These are phyloP conservation scores for Nyctereutes procyonoides DNA, from an alignment of 2,113 vertebrate species.

Conservation along the genomic window DNA sequence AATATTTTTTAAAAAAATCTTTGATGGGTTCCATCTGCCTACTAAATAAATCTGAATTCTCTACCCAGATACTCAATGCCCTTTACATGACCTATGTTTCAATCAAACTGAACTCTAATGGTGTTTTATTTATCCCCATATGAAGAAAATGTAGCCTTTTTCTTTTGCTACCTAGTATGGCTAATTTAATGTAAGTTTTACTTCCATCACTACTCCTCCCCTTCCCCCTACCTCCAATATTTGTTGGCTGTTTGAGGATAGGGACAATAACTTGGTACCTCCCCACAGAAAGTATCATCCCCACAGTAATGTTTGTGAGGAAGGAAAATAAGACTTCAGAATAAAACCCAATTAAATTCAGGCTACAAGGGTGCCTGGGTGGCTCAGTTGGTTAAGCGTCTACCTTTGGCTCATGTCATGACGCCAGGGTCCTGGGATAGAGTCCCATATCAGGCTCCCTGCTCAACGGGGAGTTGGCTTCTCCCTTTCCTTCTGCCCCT, in stretches of 20 bases:
- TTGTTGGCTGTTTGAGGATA: neutral
- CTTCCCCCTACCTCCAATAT: too few relatives aligned
- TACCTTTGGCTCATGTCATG: too few relatives aligned
- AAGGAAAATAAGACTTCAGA: slow-evolving; percentile 30
- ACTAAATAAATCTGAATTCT: slow-evolving; percentile 3
- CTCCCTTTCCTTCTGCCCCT: too few relatives aligned
- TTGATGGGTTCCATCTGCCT: neutral
- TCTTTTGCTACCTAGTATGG: neutral
- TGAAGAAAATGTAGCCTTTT: neutral
- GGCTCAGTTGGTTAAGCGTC: too few relatives aligned
- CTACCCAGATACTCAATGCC: neutral
- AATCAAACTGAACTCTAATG: neutral
- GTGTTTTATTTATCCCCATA: neutral
- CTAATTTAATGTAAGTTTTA: neutral
- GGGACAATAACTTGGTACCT: neutral
- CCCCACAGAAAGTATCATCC: neutral
- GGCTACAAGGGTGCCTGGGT: neutral
- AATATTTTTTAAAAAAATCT: too few relatives aligned
- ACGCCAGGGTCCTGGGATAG: too few relatives aligned
- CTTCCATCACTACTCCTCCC: neutral
- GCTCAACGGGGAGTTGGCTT: too few relatives aligned
- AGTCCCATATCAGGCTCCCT: too few relatives aligned
- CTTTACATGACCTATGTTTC: neutral
- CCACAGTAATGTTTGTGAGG: neutral
- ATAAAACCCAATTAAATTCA: slow-evolving; percentile 10